A percentile compares a stretch with the other conserved stretches of the same genome.
Conservation (phyloP, 2,888 invertebrate genomes). For the Ophioninae sp. region DNA sequence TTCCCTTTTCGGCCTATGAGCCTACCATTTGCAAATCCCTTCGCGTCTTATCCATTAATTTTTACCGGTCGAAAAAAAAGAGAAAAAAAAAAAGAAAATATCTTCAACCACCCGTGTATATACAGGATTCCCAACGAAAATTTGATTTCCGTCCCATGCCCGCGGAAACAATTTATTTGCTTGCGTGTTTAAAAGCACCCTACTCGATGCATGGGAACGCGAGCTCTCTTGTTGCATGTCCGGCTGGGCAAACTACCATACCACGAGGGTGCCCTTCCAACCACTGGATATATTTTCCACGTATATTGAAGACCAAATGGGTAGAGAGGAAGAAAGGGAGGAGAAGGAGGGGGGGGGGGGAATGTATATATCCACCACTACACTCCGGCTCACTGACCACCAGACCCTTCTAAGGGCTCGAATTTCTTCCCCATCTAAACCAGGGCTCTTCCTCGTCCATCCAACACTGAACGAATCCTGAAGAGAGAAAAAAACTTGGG, state of each 20-base stretch:
- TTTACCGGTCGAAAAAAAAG: conserved; percentile 19
- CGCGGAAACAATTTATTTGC: conserved; percentile 55
- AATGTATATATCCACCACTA: conserved; percentile 20
- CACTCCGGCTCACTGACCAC: conserved; percentile 62
- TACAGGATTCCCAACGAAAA: conserved; percentile 32
- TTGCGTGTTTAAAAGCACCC: conserved; percentile 47
- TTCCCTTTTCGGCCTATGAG: no score
- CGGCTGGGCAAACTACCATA: conserved; percentile 76
- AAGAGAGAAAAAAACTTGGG: not conserved
- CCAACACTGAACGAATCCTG: conserved; percentile 21
- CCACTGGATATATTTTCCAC: not conserved
- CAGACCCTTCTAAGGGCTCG: conserved; percentile 51
- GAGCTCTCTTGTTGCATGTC: conserved; percentile 68
- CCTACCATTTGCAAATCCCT: no score
- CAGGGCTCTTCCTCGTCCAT: conserved; percentile 34
- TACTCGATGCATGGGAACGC: conserved; percentile 73
- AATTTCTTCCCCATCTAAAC: conserved; percentile 50
- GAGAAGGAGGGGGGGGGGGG: not conserved
- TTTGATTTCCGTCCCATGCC: conserved; percentile 54
- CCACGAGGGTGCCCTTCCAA: conserved; percentile 61
- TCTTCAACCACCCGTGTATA: not conserved
- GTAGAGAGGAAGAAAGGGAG: no score
- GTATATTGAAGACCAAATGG: not conserved
- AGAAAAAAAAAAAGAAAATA: not conserved
- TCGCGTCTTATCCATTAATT: conserved; percentile 25